A percentile compares a stretch with the other conserved stretches of the same genome.
Evolutionary conservation across 2,113 vertebrate genomes (phyloP).

Genomic region (Brachypteracias leptosomus): DNA sequence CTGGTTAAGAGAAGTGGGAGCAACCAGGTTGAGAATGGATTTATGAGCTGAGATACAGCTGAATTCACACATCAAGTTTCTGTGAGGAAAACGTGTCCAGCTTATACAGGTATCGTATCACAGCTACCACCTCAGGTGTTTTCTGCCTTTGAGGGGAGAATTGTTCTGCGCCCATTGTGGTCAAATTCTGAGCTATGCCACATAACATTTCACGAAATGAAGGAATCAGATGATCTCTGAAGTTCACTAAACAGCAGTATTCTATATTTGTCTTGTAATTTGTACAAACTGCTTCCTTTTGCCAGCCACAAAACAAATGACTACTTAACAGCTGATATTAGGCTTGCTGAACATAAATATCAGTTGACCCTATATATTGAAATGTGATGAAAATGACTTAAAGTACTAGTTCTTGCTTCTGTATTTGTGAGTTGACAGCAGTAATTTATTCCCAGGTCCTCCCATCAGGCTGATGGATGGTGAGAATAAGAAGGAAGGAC

Average conservation of each 20-base stretch:
- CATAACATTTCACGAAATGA: background rate
- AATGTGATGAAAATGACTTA: background rate
- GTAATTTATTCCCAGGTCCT: slow-evolving; percentile 76
- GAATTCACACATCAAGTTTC: background rate
- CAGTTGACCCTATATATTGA: background rate
- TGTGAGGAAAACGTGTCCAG: background rate
- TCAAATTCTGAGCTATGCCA: background rate
- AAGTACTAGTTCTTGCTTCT: background rate
- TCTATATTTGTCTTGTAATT: background rate
- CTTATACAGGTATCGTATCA: background rate
- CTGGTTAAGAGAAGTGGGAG: background rate
- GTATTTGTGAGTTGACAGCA: slow-evolving; percentile 18
- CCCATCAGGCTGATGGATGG: slow-evolving; percentile 91
- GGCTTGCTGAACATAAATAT: background rate
- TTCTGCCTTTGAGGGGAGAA: background rate
- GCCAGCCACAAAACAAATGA: background rate
- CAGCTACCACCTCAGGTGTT: rapidly evolving
- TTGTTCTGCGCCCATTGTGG: background rate
- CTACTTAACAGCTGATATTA: background rate
- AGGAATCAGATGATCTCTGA: background rate
- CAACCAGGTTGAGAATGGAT: background rate
- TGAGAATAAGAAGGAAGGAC: slow-evolving; percentile 91
- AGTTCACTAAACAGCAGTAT: background rate
- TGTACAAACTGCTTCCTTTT: background rate
- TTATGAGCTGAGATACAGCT: background rate